phyloP scores from a whole-genome alignment of 2,888 invertebrate genomes.

The Odiellus spinosus region DNA sequence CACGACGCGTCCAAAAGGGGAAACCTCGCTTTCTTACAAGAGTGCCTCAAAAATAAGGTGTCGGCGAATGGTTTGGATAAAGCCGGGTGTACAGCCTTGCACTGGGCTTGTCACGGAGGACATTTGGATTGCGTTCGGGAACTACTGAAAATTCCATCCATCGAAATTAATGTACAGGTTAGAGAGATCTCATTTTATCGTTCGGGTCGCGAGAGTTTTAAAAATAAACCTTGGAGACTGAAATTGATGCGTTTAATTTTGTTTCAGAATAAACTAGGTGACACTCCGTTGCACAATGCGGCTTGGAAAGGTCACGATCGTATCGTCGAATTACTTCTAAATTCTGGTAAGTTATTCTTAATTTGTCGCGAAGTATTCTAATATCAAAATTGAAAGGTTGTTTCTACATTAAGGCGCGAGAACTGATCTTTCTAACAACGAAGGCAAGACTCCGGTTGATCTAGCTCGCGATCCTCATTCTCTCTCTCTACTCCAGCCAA shows the following conservation, averaged over 20 bases:
- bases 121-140: constrained; percentile 40
- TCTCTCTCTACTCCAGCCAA: too few relatives aligned
- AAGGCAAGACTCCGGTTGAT: too few relatives aligned
- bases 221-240: neutral
- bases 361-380: too few relatives aligned
- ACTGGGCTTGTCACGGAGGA: constrained; percentile 48
- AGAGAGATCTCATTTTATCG: neutral
- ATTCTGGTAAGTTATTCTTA: constrained; percentile 26
- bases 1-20: constrained; percentile 50
- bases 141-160: constrained; percentile 35
- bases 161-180: constrained; percentile 35
- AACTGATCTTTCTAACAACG: too few relatives aligned
- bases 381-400: too few relatives aligned
- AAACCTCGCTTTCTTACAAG: constrained; percentile 40
- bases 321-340: constrained; percentile 38
- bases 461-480: too few relatives aligned
- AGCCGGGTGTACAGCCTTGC: constrained; percentile 46
- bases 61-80: constrained; percentile 47
- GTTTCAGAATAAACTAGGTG: constrained; percentile 46
- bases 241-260: constrained; percentile 1
- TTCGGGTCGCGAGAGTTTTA: too few relatives aligned
- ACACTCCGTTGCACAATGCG: constrained; percentile 45
- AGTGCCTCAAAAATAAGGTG: constrained; percentile 43
- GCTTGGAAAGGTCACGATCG: constrained; percentile 42
- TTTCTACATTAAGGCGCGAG: too few relatives aligned